These are phyloP conservation scores for Bradypodion ventrale DNA, from an alignment of 2,797 vertebrate genomes.

Conservation along the genomic window DNA sequence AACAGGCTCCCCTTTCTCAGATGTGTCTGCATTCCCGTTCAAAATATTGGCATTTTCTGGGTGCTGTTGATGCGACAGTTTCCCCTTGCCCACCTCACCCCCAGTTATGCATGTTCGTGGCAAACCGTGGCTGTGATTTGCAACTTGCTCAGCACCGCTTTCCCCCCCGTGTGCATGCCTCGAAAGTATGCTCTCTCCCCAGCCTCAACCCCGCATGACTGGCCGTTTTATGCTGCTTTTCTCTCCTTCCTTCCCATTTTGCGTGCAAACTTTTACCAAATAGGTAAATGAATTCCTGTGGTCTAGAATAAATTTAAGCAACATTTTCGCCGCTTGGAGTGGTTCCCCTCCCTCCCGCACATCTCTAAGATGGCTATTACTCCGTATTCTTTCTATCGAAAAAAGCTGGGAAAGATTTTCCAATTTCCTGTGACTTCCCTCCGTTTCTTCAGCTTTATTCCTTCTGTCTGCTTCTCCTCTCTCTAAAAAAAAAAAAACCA, in stretches of 20 bases:
- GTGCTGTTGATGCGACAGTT: conserved; percentile 76
- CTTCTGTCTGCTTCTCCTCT: conserved; percentile 44
- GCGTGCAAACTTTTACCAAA: conserved; percentile 42
- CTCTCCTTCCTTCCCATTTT: conserved; percentile 49
- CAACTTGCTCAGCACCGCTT: conserved; percentile 50
- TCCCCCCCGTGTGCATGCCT: conserved; percentile 61
- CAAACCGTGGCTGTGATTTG: conserved; percentile 37
- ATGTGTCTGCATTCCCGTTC: conserved; percentile 66
- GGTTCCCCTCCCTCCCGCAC: conserved; percentile 48
- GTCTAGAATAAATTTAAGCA: conserved; percentile 49
- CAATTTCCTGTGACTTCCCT: conserved; percentile 57
- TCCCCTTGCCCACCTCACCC: conserved; percentile 38
- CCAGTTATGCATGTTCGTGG: conserved; percentile 56
- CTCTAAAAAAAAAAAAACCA: too few relatives aligned
- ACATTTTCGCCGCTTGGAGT: conserved; percentile 44
- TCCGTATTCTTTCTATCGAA: conserved; percentile 44
- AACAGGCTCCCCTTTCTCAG: conserved; percentile 44
- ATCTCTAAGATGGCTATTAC: conserved; percentile 30
- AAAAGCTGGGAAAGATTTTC: conserved; percentile 67
- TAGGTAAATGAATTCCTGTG: background rate
- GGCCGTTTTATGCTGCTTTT: background rate
- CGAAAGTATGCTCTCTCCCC: conserved; percentile 39
- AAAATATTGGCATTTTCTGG: conserved; percentile 75
- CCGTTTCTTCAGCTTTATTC: background rate
- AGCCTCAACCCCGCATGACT: background rate